A percentile compares a stretch with the other conserved stretches of the same genome.
phyloP scores from a whole-genome alignment of 35 echinoderm and acorn worm species.

The Eucidaris tribuloides region DNA sequence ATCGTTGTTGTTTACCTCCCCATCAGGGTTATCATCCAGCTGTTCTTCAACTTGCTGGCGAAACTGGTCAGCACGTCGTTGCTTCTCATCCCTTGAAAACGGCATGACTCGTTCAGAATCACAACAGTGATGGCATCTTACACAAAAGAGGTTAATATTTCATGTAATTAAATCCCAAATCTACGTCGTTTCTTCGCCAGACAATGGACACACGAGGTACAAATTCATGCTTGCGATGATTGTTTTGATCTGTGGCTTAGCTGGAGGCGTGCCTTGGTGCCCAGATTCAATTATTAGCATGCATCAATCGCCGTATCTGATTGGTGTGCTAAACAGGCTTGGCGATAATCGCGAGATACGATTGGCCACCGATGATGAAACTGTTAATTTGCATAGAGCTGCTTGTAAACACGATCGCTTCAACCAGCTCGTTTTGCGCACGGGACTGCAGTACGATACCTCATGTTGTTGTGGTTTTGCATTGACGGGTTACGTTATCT shows the following conservation, averaged over 20 bases:
- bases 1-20: slow-evolving; percentile 78
- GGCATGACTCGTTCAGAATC: slow-evolving; percentile 64
- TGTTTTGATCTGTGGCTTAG: neutral
- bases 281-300: neutral
- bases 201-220: slow-evolving; percentile 3
- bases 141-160: neutral
- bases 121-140: slow-evolving; percentile 7
- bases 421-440: neutral
- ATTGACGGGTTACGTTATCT: no score
- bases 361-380: slow-evolving; percentile 2
- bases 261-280: slow-evolving; percentile 19
- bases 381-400: slow-evolving; percentile 44
- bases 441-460: no score
- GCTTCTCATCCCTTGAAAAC: slow-evolving; percentile 85
- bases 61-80: slow-evolving; percentile 84
- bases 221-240: neutral
- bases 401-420: slow-evolving; percentile 13
- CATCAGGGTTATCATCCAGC: slow-evolving; percentile 30
- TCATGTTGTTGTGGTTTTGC: no score
- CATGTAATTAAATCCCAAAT: neutral
- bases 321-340: neutral
- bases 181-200: neutral
- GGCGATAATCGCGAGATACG: neutral
- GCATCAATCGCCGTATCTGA: neutral
- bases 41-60: slow-evolving; percentile 69